Conservation (phyloP, 2,113 vertebrate genomes). For the Crotophaga sulcirostris region DNA sequence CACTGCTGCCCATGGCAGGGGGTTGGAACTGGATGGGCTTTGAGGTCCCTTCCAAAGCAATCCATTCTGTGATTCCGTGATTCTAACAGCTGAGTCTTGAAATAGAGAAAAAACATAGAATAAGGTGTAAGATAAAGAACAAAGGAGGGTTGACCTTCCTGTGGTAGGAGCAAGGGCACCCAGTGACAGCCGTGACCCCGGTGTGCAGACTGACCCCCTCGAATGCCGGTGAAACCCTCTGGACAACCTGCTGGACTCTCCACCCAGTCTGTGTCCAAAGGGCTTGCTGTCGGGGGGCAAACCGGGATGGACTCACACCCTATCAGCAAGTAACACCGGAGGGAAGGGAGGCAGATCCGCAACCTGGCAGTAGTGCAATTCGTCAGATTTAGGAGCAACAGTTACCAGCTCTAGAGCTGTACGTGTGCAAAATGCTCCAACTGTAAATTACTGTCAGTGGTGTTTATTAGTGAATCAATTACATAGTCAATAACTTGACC, state of each 20-base stretch:
- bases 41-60: too few species aligned
- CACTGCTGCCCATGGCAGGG: neutral
- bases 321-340: neutral
- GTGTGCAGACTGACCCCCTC: accelerated
- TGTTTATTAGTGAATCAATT: neutral
- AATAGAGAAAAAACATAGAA: neutral
- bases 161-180: neutral
- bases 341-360: neutral
- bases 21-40: neutral
- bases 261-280: neutral
- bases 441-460: neutral
- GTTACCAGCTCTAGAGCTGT: neutral
- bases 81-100: neutral
- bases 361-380: neutral
- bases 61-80: too few species aligned
- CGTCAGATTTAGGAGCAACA: neutral
- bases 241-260: neutral
- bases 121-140: neutral
- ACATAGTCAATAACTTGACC: neutral
- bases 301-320: accelerated
- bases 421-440: neutral
- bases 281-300: neutral
- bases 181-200: neutral
- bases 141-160: neutral
- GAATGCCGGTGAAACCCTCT: neutral